Evolutionary conservation across 92 coral and sea anemone species (phyloP), one percentile per base, ranked within the genome.

Genomic region (Paramuricea clavata): DNA sequence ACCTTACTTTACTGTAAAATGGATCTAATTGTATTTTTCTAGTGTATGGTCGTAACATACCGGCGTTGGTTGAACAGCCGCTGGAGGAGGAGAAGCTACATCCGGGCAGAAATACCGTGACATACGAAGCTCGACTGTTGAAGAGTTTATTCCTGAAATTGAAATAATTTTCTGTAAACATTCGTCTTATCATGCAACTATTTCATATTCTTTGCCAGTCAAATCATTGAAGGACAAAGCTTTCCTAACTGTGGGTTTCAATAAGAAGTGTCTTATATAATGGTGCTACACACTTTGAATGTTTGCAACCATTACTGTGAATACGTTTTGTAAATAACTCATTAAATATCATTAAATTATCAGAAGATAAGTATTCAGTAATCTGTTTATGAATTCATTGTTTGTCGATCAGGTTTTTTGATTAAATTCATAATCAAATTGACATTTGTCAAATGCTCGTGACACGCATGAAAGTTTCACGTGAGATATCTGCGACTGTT

Each of bases 91-190:
- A 97, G 61, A 93, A 90, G 32, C 86, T 93, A 62, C 99, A 97
- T 81, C 99, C 99, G 5, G 99, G 99, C 68, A 97, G 93, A 78
- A 97, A 97, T 84, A 97, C 99, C 6, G 99, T 97, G 33, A 94
- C 99, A 2, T 97, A 89, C 82, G 99, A 97, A 90, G 98, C 99
- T 35, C 81, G 99, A 34, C 84, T 91, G 19, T 86, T 97, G 60
- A 97, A 97, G 71, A 97, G 99, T 88, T 87, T 97, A 80, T 94
- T 94, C 78, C 86, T 97, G 44, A 91, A 92, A 77, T 91, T 97
- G 41, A 86, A 94, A 73, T 95, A 76, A 74, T 16, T 21, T 54
- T 0, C 3, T 54, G 44, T 39, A 39, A 4, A 39, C 10, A 39
- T 39, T 39, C 44, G 10, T 39, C 44, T 39, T 10, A 39, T 16